Conservation (phyloP, 2,797 vertebrate species). For the Centroberyx gerrardi region DNA sequence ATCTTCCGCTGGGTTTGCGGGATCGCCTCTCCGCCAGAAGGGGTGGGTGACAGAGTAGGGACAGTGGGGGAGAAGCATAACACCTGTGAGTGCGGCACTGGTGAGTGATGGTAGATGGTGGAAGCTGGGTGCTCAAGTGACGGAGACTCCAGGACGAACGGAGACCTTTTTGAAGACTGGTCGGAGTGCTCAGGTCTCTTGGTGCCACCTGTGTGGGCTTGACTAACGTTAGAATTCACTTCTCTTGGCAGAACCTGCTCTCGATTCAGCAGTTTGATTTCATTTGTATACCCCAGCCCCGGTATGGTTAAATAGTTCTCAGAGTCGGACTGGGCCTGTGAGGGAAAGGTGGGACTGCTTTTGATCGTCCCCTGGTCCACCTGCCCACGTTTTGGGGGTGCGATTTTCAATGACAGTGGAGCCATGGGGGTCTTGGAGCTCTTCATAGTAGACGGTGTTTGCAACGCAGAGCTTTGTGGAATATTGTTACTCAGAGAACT, state of each 20-base stretch:
- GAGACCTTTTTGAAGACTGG: slow-evolving; percentile 65
- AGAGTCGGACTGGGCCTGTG: slow-evolving; percentile 79
- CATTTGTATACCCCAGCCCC: slow-evolving; percentile 76
- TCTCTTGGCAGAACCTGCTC: slow-evolving; percentile 29
- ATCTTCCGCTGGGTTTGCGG: slow-evolving; percentile 93
- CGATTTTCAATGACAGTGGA: slow-evolving; percentile 81
- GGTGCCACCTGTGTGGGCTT: slow-evolving; percentile 36
- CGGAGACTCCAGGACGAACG: slow-evolving; percentile 72
- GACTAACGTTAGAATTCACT: slow-evolving; percentile 31
- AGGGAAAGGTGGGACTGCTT: slow-evolving; percentile 54
- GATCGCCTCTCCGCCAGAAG: slow-evolving; percentile 71
- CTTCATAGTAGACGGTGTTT: slow-evolving; percentile 61
- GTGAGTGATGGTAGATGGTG: slow-evolving; percentile 84
- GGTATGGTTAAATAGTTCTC: slow-evolving; percentile 94
- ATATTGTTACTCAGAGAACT: slow-evolving; percentile 60
- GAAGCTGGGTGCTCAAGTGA: slow-evolving; percentile 74
- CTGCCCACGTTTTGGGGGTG: slow-evolving; percentile 62
- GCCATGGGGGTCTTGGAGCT: slow-evolving; percentile 53
- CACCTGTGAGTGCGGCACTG: slow-evolving; percentile 78
- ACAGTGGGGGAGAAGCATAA: slow-evolving; percentile 85
- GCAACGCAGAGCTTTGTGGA: slow-evolving; percentile 56
- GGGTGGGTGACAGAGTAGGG: slow-evolving; percentile 67
- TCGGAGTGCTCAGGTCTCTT: slow-evolving; percentile 64
- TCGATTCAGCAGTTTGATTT: slow-evolving; percentile 63
- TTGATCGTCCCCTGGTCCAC: slow-evolving; percentile 68